Evolutionary conservation across 2,113 vertebrate genomes (phyloP).

Genomic region (Cyanoramphus novaezelandiae): DNA sequence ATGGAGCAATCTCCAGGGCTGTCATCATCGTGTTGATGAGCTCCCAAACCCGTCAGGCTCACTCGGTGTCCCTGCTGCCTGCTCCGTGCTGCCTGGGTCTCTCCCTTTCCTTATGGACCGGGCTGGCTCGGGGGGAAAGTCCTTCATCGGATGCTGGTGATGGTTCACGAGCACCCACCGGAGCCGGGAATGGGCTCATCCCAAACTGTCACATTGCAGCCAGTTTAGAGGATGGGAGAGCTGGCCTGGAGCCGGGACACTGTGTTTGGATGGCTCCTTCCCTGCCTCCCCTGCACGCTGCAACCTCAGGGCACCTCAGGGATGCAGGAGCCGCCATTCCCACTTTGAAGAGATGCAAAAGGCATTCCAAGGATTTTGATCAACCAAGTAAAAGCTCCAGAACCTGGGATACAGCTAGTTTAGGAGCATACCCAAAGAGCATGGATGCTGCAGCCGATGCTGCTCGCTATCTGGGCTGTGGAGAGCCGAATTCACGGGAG

Average conservation of each 20-base stretch:
- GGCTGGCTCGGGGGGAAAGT: neutral
- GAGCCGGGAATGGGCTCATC: neutral
- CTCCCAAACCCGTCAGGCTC: slow-evolving; percentile 36
- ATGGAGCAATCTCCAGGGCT: slow-evolving; percentile 43
- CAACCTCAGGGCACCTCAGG: neutral
- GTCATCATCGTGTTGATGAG: neutral
- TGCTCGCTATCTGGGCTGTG: neutral
- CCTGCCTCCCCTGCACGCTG: fast-evolving
- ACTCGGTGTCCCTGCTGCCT: neutral
- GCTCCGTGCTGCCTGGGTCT: neutral
- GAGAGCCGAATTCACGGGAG: fast-evolving
- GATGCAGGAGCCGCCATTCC: fast-evolving
- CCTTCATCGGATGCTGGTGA: neutral
- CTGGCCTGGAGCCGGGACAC: neutral
- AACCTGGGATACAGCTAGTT: neutral
- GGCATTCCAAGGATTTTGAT: neutral
- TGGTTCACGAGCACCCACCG: neutral
- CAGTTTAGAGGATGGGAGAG: neutral
- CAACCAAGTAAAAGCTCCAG: neutral
- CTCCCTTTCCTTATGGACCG: neutral
- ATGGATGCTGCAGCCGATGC: fast-evolving
- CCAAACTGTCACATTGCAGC: neutral
- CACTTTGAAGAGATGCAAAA: neutral
- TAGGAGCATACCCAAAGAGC: neutral
- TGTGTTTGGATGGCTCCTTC: neutral